Conservation (phyloP, 2,113 vertebrate genomes). For the Ailuropoda melanoleuca region DNA sequence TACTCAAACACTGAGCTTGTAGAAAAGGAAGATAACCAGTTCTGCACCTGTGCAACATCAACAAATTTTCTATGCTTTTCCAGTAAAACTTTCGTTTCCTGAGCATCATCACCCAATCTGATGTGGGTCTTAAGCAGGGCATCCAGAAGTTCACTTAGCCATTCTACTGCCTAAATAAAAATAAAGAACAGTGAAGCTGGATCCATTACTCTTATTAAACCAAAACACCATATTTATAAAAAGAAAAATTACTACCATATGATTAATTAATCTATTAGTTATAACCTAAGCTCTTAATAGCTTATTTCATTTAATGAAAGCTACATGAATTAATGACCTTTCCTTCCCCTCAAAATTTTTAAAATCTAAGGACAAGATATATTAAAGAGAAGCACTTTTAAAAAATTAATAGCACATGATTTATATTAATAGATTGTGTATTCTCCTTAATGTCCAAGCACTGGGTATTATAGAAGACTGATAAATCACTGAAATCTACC, state of each 20-base stretch:
- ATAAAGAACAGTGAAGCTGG: background rate
- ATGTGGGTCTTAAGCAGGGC: constrained; percentile 97
- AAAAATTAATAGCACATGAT: constrained; percentile 13
- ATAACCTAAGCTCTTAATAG: background rate
- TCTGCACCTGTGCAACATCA: constrained; percentile 96
- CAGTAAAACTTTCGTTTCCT: constrained; percentile 95
- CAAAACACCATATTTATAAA: background rate
- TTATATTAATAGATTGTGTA: background rate
- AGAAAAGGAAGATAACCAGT: constrained; percentile 62
- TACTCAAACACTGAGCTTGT: constrained; percentile 51
- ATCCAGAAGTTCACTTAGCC: constrained; percentile 96
- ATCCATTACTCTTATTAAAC: background rate
- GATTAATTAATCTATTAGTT: background rate
- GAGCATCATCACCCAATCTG: constrained; percentile 93
- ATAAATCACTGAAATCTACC: background rate
- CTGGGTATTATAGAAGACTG: background rate
- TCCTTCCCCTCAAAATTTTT: background rate
- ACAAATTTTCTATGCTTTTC: constrained; percentile 99
- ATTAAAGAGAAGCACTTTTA: background rate
- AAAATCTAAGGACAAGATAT: constrained; percentile 12
- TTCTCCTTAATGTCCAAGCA: background rate
- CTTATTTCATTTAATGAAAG: background rate
- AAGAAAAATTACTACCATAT: background rate
- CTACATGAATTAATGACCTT: constrained; percentile 21
- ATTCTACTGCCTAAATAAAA: constrained; percentile 93